Percentiles rank a stretch among this genome's conserved stretches.
Conservation (phyloP, 2,113 vertebrate species). For the Balaeniceps rex region DNA sequence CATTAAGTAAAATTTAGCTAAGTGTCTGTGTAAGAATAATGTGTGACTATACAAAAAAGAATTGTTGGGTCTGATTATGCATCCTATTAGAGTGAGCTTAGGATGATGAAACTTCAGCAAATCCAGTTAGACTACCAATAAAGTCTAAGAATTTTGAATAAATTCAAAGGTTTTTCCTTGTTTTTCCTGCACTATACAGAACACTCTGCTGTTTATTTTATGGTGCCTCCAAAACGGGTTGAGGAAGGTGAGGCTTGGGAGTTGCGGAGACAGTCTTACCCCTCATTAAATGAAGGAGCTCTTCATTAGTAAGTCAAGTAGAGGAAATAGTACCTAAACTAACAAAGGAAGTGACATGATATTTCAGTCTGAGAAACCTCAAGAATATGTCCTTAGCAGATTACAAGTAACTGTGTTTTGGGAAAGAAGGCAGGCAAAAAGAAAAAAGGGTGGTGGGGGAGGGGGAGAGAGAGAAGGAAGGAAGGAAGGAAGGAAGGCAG, state of each 20-base stretch:
- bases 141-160: not conserved
- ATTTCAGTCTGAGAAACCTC: not conserved
- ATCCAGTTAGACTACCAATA: not conserved
- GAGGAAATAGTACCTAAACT: not conserved
- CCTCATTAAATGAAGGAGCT: not conserved
- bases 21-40: not conserved
- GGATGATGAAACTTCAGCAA: not conserved
- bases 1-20: not conserved
- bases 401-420: not conserved
- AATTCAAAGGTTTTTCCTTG: no score
- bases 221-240: not conserved
- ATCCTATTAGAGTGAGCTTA: not conserved
- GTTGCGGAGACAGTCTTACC: not conserved
- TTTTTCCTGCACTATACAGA: not conserved
- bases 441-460: no score
- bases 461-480: no score
- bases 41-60: not conserved
- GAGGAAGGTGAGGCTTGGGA: not conserved
- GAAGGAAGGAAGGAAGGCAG: not conserved
- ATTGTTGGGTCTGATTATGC: not conserved
- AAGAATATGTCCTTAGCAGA: not conserved
- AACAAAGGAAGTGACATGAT: not conserved
- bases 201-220: not conserved
- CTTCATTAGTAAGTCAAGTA: not conserved
- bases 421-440: not conserved